Evolutionary conservation across 2,888 invertebrate genomes (phyloP), one percentile per base, ranked within the genome.

Genomic region (Loripinus fragilis): DNA sequence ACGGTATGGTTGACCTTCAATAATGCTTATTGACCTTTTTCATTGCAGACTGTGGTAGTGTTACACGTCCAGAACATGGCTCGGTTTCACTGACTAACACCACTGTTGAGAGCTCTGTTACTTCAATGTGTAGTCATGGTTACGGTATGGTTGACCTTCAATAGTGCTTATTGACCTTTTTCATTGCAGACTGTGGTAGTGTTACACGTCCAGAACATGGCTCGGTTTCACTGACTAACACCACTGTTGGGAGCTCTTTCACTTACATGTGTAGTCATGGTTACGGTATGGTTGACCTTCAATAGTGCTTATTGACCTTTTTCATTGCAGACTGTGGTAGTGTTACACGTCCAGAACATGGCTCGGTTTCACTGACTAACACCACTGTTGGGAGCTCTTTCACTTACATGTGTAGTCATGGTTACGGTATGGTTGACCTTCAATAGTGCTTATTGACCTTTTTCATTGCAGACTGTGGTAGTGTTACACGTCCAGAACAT

Each of bases 31-130:
- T n/a, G n/a, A 20, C 8, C n/a, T n/a, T 52, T 52, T 7, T 55
- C 33, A 35, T 60, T 77, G 7, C 52, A 83, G 83, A 83, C 55
- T 83, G 83, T 71, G 78, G 80, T 2, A 28, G 65, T 30, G 75
- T 73, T 5, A n/a, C 70, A 30, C 41, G n/a, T n/a, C 80, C 83
- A n/a, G 23, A 64, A 17, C 71, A 77, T 76, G 83, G 83, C 45
- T 25, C n/a, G 17, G 72, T 83, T 7, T 73, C 70, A n/a, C 23
- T 42, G 7, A 20, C 28, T 0, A 17, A 33, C 12, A 60, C 33
- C 30, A 60, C 60, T 8, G 15, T 60, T 5, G 60, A 20, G 1
- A 1, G 10, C 33, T 33, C 33, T 2, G 23, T 60, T 1, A 60
- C 33, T 12, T 60, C 30, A 30, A 30, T 17, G 15, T 60, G 60